Base-by-base conservation (phyloP, 2,113 vertebrate species). In the Tetrax tetrax region DNA sequence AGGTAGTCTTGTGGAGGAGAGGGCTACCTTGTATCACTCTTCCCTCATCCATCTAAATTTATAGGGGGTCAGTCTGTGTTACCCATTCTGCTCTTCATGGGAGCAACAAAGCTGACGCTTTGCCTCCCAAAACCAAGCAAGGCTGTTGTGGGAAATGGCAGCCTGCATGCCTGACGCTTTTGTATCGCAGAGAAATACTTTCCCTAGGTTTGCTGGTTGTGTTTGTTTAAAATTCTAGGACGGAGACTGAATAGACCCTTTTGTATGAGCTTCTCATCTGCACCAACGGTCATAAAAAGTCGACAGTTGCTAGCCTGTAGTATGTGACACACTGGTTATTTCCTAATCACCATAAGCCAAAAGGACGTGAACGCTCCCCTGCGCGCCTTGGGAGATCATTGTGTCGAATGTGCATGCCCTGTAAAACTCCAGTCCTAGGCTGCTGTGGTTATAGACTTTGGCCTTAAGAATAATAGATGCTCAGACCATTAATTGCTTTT, bases 221-320 rank as follows among this genome's bases (percentile, higher is more conserved):
- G 65, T 81, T 80, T 94, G 33, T 95, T 95, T 92, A 75, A 90
- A 87, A 95, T 92, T 96, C 94, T 96, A 94, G 72, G 85, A 68
- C 28, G 3, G 77, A 90, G 77, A 65, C 69, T 96, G 96, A 96
- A 97, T 96, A 93, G 91, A 76, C 69, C 54, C 94, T 89, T 96
- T 96, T 96, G 92, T 97, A 91, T 11, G 31, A 97, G 90, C 80
- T 95, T 95, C 95, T 96, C 86, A 84, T 95, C 90, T 95, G 80
- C 47, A 70, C 61, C 69, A 80, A 33, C 94, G 94, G 93, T 57
- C 95, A 93, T 96, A 96, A 96, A 96, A 97, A 96, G 78, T 93
- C 4, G 94, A 93, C 92, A 95, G 94, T 95, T 97, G 94, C 95
- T 96, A 95, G 94, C 93, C 91, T 93, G 91, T 54, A 96, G 96